Evolutionary conservation across 2,113 vertebrate genomes (phyloP), one percentile per base, ranked within the genome.

Genomic region (Leucosticte australis): DNA sequence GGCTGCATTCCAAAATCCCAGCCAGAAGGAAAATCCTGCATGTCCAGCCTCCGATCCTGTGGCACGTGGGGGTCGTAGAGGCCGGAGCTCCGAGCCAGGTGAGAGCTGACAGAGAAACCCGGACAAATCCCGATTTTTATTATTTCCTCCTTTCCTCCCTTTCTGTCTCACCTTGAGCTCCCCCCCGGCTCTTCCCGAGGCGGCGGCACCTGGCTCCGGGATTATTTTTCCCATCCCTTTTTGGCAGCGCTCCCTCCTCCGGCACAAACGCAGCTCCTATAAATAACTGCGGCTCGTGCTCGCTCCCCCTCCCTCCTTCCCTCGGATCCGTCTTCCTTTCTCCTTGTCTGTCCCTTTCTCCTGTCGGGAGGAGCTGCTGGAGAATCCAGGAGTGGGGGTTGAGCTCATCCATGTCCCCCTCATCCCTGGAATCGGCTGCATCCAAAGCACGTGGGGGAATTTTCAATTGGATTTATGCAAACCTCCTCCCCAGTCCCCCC

Each of bases 181-280:
- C 67, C 71, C 79, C 80, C 65, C 55, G 67, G 90, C 70, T 56
- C 80, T 95, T 93, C 91, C 82, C 85, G 31, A 47, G 86, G 96
- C 94, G 83, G 63, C 13, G 7, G 91, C 90, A 92, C 95, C 96
- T 97, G 94, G 84, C 94, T 95, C 75, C 22, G 13, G 95, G 86
- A 96, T 94, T 95, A 97, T 97, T 97, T 96, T 96, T 92, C 86
- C 96, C 83, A 46, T 91, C 96, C 80, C 90, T 90, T 94, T 92
- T 94, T 97, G 95, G 94, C 94, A 89, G 59, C 49, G 4, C 64
- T 92, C 24, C 27, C 92, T 95, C 94, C 93, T 94, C 91, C 90
- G 39, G 81, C 92, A 94, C 91, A 63, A 90, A 85, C 35, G 78
- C 91, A 2, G 6, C 8, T 50, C 93, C 96, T 97, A 97, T 94